Evolutionary conservation across 2,888 invertebrate species (phyloP), one percentile per base, ranked within the genome.

Genomic region (Gymnosoma rotundatum): DNA sequence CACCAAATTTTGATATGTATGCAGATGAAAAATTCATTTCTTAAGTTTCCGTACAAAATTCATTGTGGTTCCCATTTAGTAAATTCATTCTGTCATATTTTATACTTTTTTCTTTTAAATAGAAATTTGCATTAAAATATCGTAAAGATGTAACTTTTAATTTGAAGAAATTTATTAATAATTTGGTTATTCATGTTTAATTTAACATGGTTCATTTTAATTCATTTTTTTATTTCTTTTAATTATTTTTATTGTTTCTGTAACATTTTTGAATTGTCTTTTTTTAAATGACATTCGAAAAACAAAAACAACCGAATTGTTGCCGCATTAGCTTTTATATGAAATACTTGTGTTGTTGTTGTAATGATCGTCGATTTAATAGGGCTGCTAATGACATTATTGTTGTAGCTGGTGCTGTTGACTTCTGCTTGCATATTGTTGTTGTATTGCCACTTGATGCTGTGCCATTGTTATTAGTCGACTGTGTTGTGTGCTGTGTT

Each of bases 381-480:
- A 21, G 21, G n/a, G 16, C 38, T 61, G 45, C 38, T 36, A 48
- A 36, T 25, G 67, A 8, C 2, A 45, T 50, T 61, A 72, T 10
- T 58, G 20, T 58, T 75, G 52, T 12, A 61, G 54, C 21, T 61
- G 48, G 0, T 66, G 56, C 52, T 69, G 16, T 54, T 61, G 48
- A 42, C 18, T 79, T 74, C 69, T 63, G 63, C 69, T 64, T 52
- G 58, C 58, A 60, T 21, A 38, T 48, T 75, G 18, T 61, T 60
- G 6, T 54, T 61, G 67, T 78, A 67, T 67, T 78, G 72, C 82
- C 82, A 82, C 82, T 82, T 82, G 70, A 69, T 67, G 69, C 69
- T 70, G 69, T 63, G 67, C 42, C 67, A 78, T 66, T 75, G 58
- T 58, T 56, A 18, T 10, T 36, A 38, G 21, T 36, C 50, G 21